Evolutionary conservation across 2,113 vertebrate species (phyloP).

Genomic region (Plestiodon gilberti): DNA sequence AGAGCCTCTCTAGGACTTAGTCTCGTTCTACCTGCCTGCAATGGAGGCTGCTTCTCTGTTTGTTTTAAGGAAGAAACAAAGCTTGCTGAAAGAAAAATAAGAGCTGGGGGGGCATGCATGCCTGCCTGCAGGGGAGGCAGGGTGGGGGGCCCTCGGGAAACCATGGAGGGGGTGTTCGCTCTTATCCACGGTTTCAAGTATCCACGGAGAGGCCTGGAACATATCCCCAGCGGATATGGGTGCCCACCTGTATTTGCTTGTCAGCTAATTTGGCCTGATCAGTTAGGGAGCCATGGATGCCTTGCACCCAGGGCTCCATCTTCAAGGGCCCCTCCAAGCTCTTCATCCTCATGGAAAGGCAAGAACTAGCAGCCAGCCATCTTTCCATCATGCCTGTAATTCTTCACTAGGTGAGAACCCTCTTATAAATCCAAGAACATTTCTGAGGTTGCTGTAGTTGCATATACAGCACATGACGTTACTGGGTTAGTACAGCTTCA

Average conservation of each 20-base stretch:
- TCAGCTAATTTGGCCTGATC: not conserved
- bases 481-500: not conserved
- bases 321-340: not conserved
- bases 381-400: not conserved
- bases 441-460: not conserved
- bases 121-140: too few species aligned
- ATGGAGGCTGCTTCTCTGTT: too few species aligned
- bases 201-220: too few species aligned
- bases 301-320: not conserved
- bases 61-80: too few species aligned
- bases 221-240: too few species aligned
- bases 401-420: not conserved
- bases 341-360: not conserved
- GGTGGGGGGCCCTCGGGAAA: too few species aligned
- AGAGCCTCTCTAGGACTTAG: too few species aligned
- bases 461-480: not conserved
- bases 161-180: too few species aligned
- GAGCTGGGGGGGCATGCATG: too few species aligned
- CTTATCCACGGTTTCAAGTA: too few species aligned
- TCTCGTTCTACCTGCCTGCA: too few species aligned
- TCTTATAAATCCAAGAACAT: not conserved
- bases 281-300: not conserved
- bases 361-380: not conserved
- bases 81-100: too few species aligned
- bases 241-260: not conserved